Evolutionary conservation across 2,113 vertebrate species (phyloP), one percentile per base, ranked within the genome.

Genomic region (Kobus ellipsiprymnus): DNA sequence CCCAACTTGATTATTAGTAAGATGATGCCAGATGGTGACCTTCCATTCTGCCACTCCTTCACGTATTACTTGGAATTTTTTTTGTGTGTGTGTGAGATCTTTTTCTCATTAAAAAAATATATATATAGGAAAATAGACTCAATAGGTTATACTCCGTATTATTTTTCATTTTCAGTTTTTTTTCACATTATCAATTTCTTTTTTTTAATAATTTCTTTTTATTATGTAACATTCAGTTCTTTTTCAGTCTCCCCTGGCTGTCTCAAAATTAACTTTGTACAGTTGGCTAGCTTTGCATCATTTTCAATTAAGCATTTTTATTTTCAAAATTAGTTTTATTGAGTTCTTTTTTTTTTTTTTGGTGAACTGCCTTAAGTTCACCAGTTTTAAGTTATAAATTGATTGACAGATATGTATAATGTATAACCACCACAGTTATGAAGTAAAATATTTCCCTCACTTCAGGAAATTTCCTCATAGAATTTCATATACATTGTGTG

Each of bases 151-250:
- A 57, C 30, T 96, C 10, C 27, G 6, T 64, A 6, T 83, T 25
- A 85, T 52, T 80, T 94, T 84, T 94, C 25, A 78, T 87, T 87
- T 90, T 96, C 19, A 55, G 2, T 82, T 97, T 86, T 89, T 36
- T 44, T 74, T 14, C 71, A 77, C 71, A 77, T 74, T 44, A 74
- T 13, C 71, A 77, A 77, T 74, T 74, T 67, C 17, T 82, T 96
- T 77, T 90, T 25, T 40, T 1, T 21, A 64, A 74, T 25, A 27
- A 77, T 77, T 77, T 74, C 21, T 74, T 77, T 77, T 77, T 77
- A 44, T 44, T 77, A 27, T 44, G 36, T 77, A 77, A 77, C 12
- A 44, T 77, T 77, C 12, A 44, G 23, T 12, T 77, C 12, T 27
- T 77, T 77, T 44, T 44, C 71, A 44, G 23, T 44, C 40, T 77